These are phyloP conservation scores for Progne subis DNA, from an alignment of 2,113 vertebrate genomes.

Conservation along the genomic window DNA sequence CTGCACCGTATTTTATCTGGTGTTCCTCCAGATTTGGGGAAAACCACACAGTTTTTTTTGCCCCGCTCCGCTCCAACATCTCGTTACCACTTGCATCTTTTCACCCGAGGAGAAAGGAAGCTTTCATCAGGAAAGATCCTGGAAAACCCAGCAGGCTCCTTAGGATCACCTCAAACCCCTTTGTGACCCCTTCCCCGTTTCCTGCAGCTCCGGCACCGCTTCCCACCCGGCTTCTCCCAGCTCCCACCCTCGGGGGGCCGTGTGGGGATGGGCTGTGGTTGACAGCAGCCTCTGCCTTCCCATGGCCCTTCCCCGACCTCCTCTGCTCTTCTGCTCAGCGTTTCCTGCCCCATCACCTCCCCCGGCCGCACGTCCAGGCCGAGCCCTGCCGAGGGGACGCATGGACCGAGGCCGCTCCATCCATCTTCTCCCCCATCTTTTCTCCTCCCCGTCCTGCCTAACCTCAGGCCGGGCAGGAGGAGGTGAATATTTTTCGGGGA, in stretches of 20 bases:
- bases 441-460: not conserved
- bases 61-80: not conserved
- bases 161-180: not conserved
- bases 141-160: not conserved
- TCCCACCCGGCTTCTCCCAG: not conserved
- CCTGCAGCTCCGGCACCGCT: accelerated
- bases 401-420: accelerated
- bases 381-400: not conserved
- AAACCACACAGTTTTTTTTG: not conserved
- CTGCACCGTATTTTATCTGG: accelerated
- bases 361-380: not conserved
- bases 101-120: not conserved
- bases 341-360: not conserved
- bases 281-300: conserved; percentile 20
- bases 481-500: not conserved
- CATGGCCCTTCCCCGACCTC: conserved; percentile 32
- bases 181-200: not conserved
- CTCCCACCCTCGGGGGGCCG: not conserved
- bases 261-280: not conserved
- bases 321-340: not conserved
- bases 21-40: not conserved
- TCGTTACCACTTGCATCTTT: not conserved
- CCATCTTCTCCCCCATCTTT: not conserved
- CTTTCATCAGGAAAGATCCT: not conserved
- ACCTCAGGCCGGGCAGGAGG: not conserved